Evolutionary conservation across 2,888 invertebrate genomes (phyloP).

Genomic region (Ectropis crepuscularia): DNA sequence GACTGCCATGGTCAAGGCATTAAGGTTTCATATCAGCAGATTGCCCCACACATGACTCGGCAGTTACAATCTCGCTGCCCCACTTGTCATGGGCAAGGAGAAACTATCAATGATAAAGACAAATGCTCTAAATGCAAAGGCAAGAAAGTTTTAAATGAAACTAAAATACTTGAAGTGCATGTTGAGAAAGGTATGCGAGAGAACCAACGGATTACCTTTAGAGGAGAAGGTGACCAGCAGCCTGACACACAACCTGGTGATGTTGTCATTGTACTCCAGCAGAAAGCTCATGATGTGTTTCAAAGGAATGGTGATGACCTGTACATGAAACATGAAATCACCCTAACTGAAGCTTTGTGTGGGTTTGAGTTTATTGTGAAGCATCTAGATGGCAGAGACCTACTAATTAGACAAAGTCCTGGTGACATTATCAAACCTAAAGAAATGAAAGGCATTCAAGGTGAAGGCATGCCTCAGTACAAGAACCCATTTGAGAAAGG

Average conservation of each 20-base stretch:
- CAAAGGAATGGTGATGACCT: conserved; percentile 91
- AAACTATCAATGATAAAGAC: conserved; percentile 91
- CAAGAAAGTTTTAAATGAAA: conserved; percentile 92
- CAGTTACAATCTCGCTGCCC: conserved; percentile 86
- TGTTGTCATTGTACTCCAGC: conserved; percentile 93
- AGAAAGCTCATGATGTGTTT: conserved; percentile 92
- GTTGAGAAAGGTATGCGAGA: conserved; percentile 96
- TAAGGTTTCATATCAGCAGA: conserved; percentile 89
- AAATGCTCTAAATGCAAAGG: conserved; percentile 93
- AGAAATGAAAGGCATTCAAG: conserved; percentile 89
- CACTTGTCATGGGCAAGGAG: conserved; percentile 88
- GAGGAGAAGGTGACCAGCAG: conserved; percentile 96
- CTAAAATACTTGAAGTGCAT: conserved; percentile 93
- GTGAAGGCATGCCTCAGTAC: conserved; percentile 96
- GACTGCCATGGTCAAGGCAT: conserved; percentile 92
- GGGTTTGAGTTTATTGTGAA: conserved; percentile 94
- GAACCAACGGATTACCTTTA: conserved; percentile 93
- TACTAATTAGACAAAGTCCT: conserved; percentile 90
- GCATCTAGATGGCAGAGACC: conserved; percentile 94
- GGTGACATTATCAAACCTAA: conserved; percentile 95
- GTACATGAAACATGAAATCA: conserved; percentile 89
- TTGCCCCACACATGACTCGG: conserved; percentile 87
- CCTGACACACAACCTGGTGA: conserved; percentile 95
- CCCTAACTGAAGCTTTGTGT: conserved; percentile 95
- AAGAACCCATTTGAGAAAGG: conserved; percentile 95